phyloP scores from a whole-genome alignment of 2,888 invertebrate genomes.

The Opisthograptis luteolata region DNA sequence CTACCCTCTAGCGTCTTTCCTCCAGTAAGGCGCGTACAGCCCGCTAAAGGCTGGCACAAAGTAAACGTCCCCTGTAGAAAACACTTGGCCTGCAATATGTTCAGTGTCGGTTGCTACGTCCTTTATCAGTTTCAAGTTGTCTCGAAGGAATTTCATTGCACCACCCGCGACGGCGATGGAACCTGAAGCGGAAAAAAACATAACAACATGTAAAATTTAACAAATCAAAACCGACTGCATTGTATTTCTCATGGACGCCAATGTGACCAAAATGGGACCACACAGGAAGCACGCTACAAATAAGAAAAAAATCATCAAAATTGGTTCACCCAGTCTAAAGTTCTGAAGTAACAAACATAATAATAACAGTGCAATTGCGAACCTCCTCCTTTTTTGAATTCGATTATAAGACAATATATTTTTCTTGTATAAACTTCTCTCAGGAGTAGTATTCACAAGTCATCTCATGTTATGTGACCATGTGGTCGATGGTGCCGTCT shows the following conservation, averaged over 20 bases:
- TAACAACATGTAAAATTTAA: no score
- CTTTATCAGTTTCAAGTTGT: slow-evolving; percentile 94
- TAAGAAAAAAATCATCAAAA: not conserved
- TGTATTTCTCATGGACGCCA: no score
- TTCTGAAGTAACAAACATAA: no score
- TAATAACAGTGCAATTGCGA: no score
- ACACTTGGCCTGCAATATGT: slow-evolving; percentile 90
- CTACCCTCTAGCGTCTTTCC: slow-evolving; percentile 96
- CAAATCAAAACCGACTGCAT: no score
- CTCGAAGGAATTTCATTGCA: slow-evolving; percentile 95
- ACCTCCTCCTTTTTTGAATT: no score
- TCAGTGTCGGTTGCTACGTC: slow-evolving; percentile 89
- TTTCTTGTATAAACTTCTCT: no score
- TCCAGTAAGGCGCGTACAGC: slow-evolving; percentile 98
- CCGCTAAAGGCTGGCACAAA: slow-evolving; percentile 99
- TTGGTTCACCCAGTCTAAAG: no score
- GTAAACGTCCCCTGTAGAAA: slow-evolving; percentile 96
- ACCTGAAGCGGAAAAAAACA: slow-evolving; percentile 66
- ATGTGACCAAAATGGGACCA: no score
- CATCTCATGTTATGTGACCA: no score
- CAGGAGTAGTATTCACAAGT: no score
- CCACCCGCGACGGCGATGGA: slow-evolving; percentile 97
- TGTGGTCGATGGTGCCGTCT: no score
- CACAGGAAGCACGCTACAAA: not conserved
- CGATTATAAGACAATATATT: not conserved